Percentiles rank a stretch among this genome's conserved stretches.
Evolutionary conservation across 2,113 vertebrate genomes (phyloP).

Genomic region (Hystrix brachyura): DNA sequence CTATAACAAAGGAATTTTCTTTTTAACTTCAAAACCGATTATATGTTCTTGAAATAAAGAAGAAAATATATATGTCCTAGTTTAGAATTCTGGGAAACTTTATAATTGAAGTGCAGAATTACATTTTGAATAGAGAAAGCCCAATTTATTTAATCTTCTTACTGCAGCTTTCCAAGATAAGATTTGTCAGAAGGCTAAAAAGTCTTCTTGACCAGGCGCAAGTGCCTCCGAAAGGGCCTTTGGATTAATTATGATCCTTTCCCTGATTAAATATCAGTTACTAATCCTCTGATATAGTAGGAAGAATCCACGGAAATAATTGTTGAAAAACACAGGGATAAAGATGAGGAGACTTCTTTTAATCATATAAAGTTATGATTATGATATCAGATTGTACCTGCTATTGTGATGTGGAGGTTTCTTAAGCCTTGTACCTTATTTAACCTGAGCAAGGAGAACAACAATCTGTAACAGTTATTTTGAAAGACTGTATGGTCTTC

Average conservation of each 20-base stretch:
- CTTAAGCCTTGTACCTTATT: neutral
- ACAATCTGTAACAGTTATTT: neutral
- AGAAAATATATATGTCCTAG: slow-evolving; percentile 63
- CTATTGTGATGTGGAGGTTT: slow-evolving; percentile 23
- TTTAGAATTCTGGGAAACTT: slow-evolving; percentile 76
- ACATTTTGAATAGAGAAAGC: slow-evolving; percentile 60
- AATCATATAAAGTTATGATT: slow-evolving; percentile 33
- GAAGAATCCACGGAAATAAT: slow-evolving; percentile 30
- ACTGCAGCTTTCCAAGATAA: slow-evolving; percentile 77
- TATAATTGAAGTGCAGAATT: slow-evolving; percentile 70
- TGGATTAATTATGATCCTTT: slow-evolving; percentile 78
- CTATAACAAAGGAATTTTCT: slow-evolving; percentile 13
- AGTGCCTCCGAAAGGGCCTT: slow-evolving; percentile 59
- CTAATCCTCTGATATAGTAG: slow-evolving; percentile 61
- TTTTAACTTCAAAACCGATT: slow-evolving; percentile 54
- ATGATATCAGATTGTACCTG: slow-evolving; percentile 14
- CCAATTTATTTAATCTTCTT: slow-evolving; percentile 79
- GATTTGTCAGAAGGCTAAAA: slow-evolving; percentile 62
- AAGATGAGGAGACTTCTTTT: neutral
- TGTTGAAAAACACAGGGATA: slow-evolving; percentile 6
- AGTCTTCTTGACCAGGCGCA: slow-evolving; percentile 64
- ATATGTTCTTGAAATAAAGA: slow-evolving; percentile 70
- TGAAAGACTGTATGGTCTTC: neutral
- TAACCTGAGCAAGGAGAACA: neutral
- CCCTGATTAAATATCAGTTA: slow-evolving; percentile 72